Evolutionary conservation across 2,888 invertebrate genomes (phyloP), one percentile per base, ranked within the genome.

Genomic region (Subacronicta megacephala): DNA sequence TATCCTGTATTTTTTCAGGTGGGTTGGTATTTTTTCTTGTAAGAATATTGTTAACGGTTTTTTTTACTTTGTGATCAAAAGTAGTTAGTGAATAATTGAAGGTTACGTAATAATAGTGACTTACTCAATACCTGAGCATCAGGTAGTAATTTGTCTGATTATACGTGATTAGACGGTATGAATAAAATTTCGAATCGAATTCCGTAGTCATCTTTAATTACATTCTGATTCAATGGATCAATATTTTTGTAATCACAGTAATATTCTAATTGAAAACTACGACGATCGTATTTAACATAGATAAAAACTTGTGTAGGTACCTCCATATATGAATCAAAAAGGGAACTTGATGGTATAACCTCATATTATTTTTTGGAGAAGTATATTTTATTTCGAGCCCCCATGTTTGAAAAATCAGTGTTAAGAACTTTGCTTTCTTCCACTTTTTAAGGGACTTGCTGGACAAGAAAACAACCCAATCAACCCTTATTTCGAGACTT

Each of bases 1-100:
- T 16, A 7, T 60, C 17, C 23, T 59, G 40, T n/a, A 29, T 37
- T 59, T 18, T 63, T 64, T 59, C 47, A 63, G 63, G 63, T 63
- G 47, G 5, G 63, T 47, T n/a, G 23, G 7, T 37, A 9, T n/a
- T 47, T 29, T 33, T 17, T 17, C 13, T 37, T n/a, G n/a, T n/a
- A n/a, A n/a, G 17, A 0, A 17, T 6, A 5, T 12, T 18, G 12
- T 18, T 37, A 31, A 26, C 26, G 26, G 26, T 10, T 26, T 3
- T 10, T 26, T n/a, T n/a, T n/a, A n/a, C 10, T 3, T 26, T 26
- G 0, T 26, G 23, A 23, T 23, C 2, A 23, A 23, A 23, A 7
- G 10, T 26, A 2, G 10, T 26, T 26, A 1, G 0, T 31, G 1
- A 5, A 31, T n/a, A n/a, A 31, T n/a, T 0, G n/a, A 31, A n/a